Conservation (phyloP, 2,797 vertebrate genomes). For the Luscinia megarhynchos region DNA sequence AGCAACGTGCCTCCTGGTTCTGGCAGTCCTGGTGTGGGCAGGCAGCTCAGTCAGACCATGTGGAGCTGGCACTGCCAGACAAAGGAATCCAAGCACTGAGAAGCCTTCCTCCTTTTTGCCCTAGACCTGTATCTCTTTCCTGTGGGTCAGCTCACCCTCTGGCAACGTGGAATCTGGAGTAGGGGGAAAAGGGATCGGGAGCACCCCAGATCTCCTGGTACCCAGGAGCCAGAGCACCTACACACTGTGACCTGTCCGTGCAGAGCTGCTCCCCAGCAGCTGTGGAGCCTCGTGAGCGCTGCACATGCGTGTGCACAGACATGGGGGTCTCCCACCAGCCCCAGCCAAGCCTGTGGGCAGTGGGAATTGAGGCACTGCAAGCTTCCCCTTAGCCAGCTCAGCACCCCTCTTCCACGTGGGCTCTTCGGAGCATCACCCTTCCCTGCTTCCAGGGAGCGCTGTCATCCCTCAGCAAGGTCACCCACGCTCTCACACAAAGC, state of each 20-base stretch:
- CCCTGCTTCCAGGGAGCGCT: not conserved
- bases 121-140: not conserved
- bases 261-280: not conserved
- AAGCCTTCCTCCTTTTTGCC: not conserved
- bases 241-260: accelerated
- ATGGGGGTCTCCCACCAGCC: not conserved
- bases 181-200: not conserved
- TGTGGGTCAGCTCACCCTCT: not conserved
- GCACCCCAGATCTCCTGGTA: not conserved
- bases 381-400: not conserved
- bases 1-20: not conserved
- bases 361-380: not conserved
- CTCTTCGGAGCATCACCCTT: constrained; percentile 1
- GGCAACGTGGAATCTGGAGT: not conserved
- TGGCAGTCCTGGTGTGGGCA: not conserved
- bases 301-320: not conserved
- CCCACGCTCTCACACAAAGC: not conserved
- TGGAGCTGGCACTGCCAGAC: constrained; percentile 39
- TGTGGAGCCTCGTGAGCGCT: not conserved
- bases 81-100: constrained; percentile 24
- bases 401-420: not conserved
- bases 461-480: constrained; percentile 52
- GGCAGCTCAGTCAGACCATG: not conserved
- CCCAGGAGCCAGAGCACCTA: not conserved
- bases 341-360: not conserved